phyloP scores from a whole-genome alignment of 2,113 vertebrate genomes.

The Chloroceryle aenea region DNA sequence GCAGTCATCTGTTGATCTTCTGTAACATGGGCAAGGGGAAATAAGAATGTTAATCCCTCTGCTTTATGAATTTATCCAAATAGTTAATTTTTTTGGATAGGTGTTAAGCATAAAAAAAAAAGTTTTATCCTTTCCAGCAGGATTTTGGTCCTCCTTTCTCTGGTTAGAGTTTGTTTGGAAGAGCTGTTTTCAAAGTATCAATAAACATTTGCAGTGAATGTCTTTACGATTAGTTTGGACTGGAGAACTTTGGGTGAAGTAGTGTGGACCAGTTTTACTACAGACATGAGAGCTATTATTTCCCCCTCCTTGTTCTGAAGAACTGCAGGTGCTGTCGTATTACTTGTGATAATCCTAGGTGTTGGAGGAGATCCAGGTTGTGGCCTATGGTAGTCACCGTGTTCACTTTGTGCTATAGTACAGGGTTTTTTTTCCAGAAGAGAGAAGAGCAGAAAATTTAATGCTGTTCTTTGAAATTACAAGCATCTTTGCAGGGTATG shows the following conservation, averaged over 20 bases:
- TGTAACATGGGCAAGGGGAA: neutral
- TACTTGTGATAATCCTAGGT: neutral
- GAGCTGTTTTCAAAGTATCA: neutral
- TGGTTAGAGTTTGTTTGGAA: neutral
- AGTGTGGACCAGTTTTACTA: neutral
- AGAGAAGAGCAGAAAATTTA: neutral
- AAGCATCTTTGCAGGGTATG: neutral
- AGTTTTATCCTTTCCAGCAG: neutral
- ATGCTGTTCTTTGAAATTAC: neutral
- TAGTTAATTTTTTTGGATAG: neutral
- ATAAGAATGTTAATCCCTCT: neutral
- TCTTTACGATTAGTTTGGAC: neutral
- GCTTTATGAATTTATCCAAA: neutral
- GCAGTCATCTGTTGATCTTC: neutral
- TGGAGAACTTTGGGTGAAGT: neutral
- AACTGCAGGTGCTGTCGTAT: neutral
- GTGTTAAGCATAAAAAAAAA: neutral
- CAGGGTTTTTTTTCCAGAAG: neutral
- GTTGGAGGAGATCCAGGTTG: neutral
- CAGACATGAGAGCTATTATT: neutral
- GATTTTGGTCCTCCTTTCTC: neutral
- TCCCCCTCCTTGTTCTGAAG: neutral
- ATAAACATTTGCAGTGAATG: neutral
- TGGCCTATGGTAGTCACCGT: neutral
- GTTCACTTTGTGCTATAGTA: neutral